Evolutionary conservation across 2,113 vertebrate genomes (phyloP).

Genomic region (Xenopus borealis): DNA sequence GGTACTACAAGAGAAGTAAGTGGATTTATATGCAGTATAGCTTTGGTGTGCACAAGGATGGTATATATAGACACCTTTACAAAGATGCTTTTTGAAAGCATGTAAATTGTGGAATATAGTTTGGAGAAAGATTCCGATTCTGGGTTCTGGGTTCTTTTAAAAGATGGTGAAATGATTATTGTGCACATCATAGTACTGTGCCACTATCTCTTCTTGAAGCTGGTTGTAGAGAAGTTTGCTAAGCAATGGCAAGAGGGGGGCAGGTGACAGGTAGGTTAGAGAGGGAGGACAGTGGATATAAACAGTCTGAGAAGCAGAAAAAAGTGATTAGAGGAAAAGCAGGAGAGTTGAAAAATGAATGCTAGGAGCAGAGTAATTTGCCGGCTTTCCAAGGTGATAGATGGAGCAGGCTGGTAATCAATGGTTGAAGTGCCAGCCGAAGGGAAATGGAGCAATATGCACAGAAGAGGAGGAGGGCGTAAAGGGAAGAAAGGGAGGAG

Average conservation of each 20-base stretch:
- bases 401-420: constrained; percentile 51
- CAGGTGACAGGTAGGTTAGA: constrained; percentile 26
- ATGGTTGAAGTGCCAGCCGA: constrained; percentile 48
- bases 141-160: too few species aligned
- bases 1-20: too few species aligned
- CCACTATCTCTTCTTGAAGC: background rate
- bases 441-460: constrained; percentile 44
- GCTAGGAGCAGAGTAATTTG: constrained; percentile 50
- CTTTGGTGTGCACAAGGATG: too few species aligned
- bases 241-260: background rate
- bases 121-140: too few species aligned
- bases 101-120: too few species aligned
- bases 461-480: constrained; percentile 32
- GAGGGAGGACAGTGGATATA: constrained; percentile 19
- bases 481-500: constrained; percentile 24
- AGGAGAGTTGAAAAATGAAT: constrained; percentile 48
- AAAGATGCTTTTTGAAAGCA: too few species aligned
- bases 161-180: too few species aligned
- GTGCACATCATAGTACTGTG: too few species aligned
- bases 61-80: too few species aligned
- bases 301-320: constrained; percentile 49
- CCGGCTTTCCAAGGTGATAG: constrained; percentile 50
- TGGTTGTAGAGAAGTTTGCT: constrained; percentile 7
- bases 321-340: constrained; percentile 49
- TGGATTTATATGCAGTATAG: too few species aligned